These are phyloP conservation scores for Schlechtendalia chinensis DNA, from an alignment of 1,140 invertebrate genomes.

Conservation along the genomic window DNA sequence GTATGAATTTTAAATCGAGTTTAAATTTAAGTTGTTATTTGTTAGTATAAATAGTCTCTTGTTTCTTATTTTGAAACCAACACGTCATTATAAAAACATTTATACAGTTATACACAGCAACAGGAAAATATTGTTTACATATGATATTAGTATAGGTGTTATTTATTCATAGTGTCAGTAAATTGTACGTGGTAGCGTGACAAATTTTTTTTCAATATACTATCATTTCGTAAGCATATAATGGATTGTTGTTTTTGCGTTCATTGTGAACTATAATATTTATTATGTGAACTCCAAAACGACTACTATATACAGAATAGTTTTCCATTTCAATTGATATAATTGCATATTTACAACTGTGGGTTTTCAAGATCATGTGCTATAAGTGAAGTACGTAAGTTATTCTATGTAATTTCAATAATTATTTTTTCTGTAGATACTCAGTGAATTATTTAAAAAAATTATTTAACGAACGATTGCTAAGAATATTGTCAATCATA, in stretches of 20 bases:
- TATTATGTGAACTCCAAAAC: background rate
- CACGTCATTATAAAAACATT: slow-evolving; percentile 24
- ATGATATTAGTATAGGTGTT: slow-evolving; percentile 25
- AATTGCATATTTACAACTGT: background rate
- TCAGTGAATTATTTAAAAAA: too few species aligned
- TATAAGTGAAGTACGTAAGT: background rate
- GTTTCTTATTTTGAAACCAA: background rate
- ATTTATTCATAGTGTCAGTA: slow-evolving; percentile 12
- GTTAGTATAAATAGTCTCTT: background rate
- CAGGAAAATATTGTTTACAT: slow-evolving; percentile 27
- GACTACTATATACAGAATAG: too few species aligned
- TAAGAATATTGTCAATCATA: too few species aligned
- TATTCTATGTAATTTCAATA: background rate
- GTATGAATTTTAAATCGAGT: background rate
- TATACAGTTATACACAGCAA: background rate
- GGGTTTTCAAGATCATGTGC: background rate
- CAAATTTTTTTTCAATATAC: background rate
- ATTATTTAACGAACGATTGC: too few species aligned
- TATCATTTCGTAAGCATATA: background rate
- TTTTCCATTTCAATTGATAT: background rate
- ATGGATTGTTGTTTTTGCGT: background rate
- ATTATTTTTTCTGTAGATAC: background rate
- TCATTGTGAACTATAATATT: background rate
- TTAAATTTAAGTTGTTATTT: background rate
- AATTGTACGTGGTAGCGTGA: background rate